Conservation (phyloP, 2,797 vertebrate species). For the Leptodactylus fallax region DNA sequence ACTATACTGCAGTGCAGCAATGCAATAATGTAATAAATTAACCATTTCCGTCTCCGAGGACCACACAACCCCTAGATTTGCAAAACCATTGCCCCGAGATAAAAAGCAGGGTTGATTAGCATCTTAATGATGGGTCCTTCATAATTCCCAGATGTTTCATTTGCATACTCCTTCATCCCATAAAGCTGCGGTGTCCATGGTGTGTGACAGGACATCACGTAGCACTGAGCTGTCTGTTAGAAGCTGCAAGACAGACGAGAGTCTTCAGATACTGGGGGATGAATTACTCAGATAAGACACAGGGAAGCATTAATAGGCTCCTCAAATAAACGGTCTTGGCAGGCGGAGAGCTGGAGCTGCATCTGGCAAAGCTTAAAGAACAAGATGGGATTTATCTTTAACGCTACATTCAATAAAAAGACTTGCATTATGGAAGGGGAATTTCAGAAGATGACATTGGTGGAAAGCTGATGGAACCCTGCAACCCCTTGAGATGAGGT, state of each 20-base stretch:
- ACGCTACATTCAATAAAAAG: not conserved
- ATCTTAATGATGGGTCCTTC: not conserved
- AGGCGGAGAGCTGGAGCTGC: not conserved
- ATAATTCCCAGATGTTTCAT: not conserved
- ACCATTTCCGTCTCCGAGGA: not conserved
- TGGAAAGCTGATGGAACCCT: not conserved
- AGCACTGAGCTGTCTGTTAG: not conserved
- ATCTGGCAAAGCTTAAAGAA: not conserved
- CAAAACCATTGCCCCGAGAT: not conserved
- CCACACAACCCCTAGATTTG: not conserved
- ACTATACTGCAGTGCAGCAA: constrained; percentile 16
- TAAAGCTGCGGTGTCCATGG: not conserved
- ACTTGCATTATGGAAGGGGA: not conserved
- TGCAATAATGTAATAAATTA: not conserved
- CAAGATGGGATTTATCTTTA: not conserved
- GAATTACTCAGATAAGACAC: not conserved
- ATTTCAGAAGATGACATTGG: not conserved
- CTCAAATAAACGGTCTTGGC: not conserved
- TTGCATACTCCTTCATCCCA: constrained; percentile 8
- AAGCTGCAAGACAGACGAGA: not conserved
- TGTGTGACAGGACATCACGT: not conserved
- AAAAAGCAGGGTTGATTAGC: not conserved
- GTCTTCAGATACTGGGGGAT: not conserved
- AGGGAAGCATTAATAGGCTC: not conserved
- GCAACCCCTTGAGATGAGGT: not conserved